Conservation (phyloP, 2,888 invertebrate genomes). For the Agonopterix subpropinquella region DNA sequence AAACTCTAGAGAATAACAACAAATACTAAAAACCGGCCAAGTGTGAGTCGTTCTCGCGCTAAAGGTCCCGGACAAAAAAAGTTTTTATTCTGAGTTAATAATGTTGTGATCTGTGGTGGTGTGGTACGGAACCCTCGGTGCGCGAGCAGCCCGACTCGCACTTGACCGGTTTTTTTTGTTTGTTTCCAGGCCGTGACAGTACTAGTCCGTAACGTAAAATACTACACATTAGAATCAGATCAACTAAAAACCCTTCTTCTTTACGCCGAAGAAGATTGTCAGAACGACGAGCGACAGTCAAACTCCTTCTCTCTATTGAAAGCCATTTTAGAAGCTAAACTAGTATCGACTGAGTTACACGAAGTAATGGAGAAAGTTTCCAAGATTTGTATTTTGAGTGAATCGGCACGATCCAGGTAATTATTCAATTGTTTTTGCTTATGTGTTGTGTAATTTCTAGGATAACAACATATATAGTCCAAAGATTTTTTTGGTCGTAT, state of each 20-base stretch:
- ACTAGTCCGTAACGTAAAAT: conserved; percentile 85
- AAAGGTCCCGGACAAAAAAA: too few species aligned
- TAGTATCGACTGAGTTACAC: conserved; percentile 83
- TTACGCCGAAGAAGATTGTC: conserved; percentile 93
- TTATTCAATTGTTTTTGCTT: not conserved
- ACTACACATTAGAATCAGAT: conserved; percentile 80
- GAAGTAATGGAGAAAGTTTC: conserved; percentile 89
- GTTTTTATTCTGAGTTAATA: too few species aligned
- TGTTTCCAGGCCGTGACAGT: conserved; percentile 82
- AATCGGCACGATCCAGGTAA: conserved; percentile 73
- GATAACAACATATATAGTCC: too few species aligned
- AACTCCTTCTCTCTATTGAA: conserved; percentile 92
- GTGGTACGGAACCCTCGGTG: too few species aligned
- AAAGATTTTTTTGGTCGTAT: too few species aligned
- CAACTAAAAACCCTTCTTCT: conserved; percentile 88
- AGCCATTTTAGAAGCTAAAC: conserved; percentile 86
- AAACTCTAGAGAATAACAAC: too few species aligned
- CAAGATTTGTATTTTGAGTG: conserved; percentile 85
- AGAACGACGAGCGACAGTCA: conserved; percentile 88
- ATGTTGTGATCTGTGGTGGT: too few species aligned
- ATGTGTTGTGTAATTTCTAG: too few species aligned
- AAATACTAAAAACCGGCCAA: too few species aligned
- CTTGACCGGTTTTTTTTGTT: too few species aligned
- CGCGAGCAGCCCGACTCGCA: too few species aligned
- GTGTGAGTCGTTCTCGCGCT: too few species aligned